These are phyloP conservation scores for Macrotrachela quadricornifera DNA, from an alignment of 1,140 invertebrate genomes.

Conservation along the genomic window DNA sequence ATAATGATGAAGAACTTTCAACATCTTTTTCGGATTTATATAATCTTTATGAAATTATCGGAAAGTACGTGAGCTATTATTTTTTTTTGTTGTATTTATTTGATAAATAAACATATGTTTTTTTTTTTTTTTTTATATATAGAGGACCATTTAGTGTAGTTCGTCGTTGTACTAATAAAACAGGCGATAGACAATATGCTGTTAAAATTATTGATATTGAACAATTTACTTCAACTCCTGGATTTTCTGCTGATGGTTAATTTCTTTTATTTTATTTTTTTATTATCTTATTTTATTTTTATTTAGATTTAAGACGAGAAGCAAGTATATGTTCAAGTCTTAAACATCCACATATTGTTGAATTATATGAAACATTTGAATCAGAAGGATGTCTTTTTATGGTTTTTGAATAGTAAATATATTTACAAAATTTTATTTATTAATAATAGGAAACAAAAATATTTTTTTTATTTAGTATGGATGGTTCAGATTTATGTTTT, in stretches of 20 bases:
- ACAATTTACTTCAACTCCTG: conserved; percentile 81
- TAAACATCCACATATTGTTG: conserved; percentile 93
- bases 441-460: neutral
- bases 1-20: too few relatives aligned
- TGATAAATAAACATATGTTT: too few relatives aligned
- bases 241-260: conserved; percentile 74
- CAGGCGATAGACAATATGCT: conserved; percentile 80
- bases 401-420: conserved; percentile 83
- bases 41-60: too few relatives aligned
- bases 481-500: conserved; percentile 89
- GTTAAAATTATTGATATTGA: conserved; percentile 96
- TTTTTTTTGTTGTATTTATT: too few relatives aligned
- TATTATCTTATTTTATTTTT: neutral
- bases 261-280: neutral
- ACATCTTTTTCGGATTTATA: too few relatives aligned
- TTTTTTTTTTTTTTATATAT: conserved; percentile 8
- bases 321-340: conserved; percentile 96
- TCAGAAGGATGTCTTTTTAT: conserved; percentile 95
- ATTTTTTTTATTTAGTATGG: conserved; percentile 53
- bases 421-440: neutral
- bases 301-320: conserved; percentile 71
- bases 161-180: conserved; percentile 74
- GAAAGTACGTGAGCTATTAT: too few relatives aligned
- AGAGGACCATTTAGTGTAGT: conserved; percentile 94
- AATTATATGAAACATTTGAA: conserved; percentile 87